phyloP scores from a whole-genome alignment of 2,888 invertebrate genomes.

The Philereme transversata region DNA sequence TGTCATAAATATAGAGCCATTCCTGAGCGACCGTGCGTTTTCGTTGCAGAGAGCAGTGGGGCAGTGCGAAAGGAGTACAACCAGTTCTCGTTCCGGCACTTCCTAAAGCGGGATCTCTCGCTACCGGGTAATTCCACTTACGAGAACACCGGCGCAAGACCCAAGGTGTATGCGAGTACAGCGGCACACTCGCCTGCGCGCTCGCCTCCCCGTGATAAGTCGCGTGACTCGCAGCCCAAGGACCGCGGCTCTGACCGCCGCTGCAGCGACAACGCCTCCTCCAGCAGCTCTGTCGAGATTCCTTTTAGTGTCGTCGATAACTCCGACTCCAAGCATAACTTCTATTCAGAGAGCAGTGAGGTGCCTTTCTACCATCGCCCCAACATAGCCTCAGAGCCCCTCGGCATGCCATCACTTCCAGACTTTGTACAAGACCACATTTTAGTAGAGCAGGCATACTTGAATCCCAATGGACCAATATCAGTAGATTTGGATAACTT shows the following conservation, averaged over 20 bases:
- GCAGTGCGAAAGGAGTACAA: conserved; percentile 87
- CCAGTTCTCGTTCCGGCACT: conserved; percentile 94
- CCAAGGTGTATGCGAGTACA: conserved; percentile 86
- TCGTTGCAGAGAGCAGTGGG: conserved; percentile 73
- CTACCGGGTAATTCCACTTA: conserved; percentile 83
- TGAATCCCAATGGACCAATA: conserved; percentile 81
- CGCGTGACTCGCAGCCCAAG: conserved; percentile 52
- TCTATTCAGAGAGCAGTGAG: conserved; percentile 69
- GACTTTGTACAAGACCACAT: conserved; percentile 96
- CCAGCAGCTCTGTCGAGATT: conserved; percentile 76
- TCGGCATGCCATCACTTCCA: conserved; percentile 87
- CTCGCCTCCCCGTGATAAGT: conserved; percentile 72
- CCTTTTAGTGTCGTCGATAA: conserved; percentile 79
- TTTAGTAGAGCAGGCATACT: conserved; percentile 90
- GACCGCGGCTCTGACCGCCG: conserved; percentile 57
- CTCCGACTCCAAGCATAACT: conserved; percentile 78
- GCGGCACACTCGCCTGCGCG: conserved; percentile 78
- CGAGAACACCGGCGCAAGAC: conserved; percentile 89
- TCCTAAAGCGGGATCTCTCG: conserved; percentile 87
- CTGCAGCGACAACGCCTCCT: conserved; percentile 66
- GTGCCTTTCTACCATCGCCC: conserved; percentile 73
- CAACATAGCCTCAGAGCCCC: conserved; percentile 72
- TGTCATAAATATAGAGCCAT: conserved; percentile 72
- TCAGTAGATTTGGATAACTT: conserved; percentile 86
- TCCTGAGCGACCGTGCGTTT: conserved; percentile 53